Conservation (phyloP, 2,797 vertebrate species). For the Mus caroli region DNA sequence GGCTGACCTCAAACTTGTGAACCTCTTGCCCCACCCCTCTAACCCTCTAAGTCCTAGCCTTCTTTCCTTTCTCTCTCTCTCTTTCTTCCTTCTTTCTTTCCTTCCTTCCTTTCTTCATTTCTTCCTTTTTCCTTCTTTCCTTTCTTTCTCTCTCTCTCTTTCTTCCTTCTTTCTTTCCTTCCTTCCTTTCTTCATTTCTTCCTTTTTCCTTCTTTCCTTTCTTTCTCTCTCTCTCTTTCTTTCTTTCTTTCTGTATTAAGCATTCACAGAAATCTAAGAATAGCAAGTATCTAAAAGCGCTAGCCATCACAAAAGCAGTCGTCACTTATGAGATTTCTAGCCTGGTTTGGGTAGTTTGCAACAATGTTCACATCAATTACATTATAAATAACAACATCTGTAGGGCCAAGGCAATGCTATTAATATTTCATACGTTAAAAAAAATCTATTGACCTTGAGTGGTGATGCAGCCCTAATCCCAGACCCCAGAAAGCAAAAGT, state of each 20-base stretch:
- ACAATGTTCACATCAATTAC: background rate
- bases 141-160: background rate
- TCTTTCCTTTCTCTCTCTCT: rapidly evolving
- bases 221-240: rapidly evolving
- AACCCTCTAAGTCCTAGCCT: background rate
- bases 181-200: background rate
- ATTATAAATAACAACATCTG: background rate
- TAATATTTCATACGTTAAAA: background rate
- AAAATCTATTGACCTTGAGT: background rate
- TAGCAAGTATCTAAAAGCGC: background rate
- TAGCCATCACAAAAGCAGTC: background rate
- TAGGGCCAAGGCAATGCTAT: background rate
- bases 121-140: rapidly evolving
- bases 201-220: rapidly evolving
- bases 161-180: background rate
- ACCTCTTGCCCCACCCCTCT: background rate
- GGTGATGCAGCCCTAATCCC: background rate
- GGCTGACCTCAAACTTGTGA: background rate
- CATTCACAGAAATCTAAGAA: slow-evolving; percentile 47
- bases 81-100: rapidly evolving
- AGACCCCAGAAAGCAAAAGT: background rate
- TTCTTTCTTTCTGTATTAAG: background rate
- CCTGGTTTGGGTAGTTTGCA: background rate
- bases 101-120: rapidly evolving
- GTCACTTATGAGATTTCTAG: background rate